phyloP scores from a whole-genome alignment of 2,797 vertebrate species.

The Carcharodon carcharias region DNA sequence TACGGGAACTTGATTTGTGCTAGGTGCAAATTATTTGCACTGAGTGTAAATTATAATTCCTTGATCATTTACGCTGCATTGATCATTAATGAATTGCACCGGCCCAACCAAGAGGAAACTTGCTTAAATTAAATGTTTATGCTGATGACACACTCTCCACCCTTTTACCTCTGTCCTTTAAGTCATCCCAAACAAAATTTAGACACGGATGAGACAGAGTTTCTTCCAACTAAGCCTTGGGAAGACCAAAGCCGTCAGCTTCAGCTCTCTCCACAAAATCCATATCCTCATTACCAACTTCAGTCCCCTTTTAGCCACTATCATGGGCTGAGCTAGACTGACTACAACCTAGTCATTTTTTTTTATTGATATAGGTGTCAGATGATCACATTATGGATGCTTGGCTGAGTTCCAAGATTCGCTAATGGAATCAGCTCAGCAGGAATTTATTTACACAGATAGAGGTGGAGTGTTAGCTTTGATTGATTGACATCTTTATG shows the following conservation, averaged over 20 bases:
- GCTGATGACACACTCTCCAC: background rate
- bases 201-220: background rate
- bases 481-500: no score
- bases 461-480: no score
- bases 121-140: background rate
- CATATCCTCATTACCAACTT: background rate
- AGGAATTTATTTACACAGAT: no score
- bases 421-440: no score
- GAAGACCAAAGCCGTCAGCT: background rate
- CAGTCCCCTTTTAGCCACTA: background rate
- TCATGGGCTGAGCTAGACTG: background rate
- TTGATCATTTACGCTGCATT: no score
- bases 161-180: background rate
- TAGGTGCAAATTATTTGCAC: no score
- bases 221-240: background rate
- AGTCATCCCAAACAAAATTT: background rate
- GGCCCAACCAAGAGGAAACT: background rate
- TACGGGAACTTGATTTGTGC: no score
- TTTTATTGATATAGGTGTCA: no score
- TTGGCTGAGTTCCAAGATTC: no score
- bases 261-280: background rate
- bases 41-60: no score
- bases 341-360: background rate
- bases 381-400: no score
- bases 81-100: no score